phyloP scores from a whole-genome alignment of 2,797 vertebrate genomes.

The Hemitrygon akajei region DNA sequence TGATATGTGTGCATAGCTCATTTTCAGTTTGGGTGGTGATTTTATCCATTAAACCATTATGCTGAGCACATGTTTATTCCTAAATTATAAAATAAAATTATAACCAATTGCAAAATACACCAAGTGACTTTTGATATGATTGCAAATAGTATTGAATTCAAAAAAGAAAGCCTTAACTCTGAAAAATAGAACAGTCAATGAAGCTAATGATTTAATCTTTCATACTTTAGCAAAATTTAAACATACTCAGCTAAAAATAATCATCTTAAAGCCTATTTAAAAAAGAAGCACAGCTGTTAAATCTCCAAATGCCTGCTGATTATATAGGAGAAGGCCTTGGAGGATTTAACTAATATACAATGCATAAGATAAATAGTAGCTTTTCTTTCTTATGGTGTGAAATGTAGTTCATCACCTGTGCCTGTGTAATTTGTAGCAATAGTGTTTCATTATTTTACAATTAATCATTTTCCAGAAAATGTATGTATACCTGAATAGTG shows the following conservation, averaged over 20 bases:
- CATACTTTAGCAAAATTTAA: slow-evolving; percentile 20
- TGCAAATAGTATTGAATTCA: not conserved
- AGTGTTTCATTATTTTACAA: not conserved
- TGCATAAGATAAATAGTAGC: not conserved
- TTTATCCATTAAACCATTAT: not conserved
- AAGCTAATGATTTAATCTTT: slow-evolving; percentile 32
- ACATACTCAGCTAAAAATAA: slow-evolving; percentile 11
- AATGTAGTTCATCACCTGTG: not conserved
- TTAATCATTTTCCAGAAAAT: slow-evolving; percentile 5
- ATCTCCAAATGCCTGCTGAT: slow-evolving; percentile 7
- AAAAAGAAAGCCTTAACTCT: slow-evolving; percentile 1
- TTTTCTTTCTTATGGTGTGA: not conserved
- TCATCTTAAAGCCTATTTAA: slow-evolving; percentile 13
- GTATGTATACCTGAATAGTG: not conserved
- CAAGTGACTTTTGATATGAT: not conserved
- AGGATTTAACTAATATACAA: slow-evolving; percentile 20
- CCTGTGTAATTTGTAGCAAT: slow-evolving; percentile 4
- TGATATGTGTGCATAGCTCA: not conserved
- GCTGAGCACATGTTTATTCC: not conserved
- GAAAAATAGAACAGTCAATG: not conserved
- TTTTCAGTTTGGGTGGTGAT: not conserved
- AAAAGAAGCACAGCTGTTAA: slow-evolving; percentile 23
- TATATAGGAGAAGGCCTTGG: slow-evolving; percentile 13
- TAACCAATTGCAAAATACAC: not conserved
- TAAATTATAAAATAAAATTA: too few species aligned